Percentiles rank a stretch among this genome's conserved stretches.
Evolutionary conservation across 2,888 invertebrate genomes (phyloP).

Genomic region (Phortica okadai): DNA sequence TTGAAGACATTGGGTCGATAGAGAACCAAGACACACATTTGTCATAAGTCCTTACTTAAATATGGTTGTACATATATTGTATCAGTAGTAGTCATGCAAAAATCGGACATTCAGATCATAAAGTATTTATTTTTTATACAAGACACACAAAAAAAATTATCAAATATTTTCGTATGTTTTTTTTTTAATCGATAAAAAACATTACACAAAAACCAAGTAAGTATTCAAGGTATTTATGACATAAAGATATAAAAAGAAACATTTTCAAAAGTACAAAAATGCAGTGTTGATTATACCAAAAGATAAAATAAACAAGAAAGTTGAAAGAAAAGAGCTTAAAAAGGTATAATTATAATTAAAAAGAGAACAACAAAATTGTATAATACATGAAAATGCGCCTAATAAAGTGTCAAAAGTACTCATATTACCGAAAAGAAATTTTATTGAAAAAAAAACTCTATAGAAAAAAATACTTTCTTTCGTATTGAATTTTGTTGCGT

Average conservation of each 20-base stretch:
- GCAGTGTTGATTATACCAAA: slow-evolving; percentile 9
- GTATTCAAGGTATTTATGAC: neutral
- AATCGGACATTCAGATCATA: slow-evolving; percentile 11
- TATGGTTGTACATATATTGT: neutral
- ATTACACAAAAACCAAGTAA: slow-evolving; percentile 7
- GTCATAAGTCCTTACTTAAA: no score
- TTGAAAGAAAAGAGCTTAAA: neutral
- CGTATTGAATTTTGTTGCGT: slow-evolving; percentile 43
- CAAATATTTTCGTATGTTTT: neutral
- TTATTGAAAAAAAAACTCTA: slow-evolving; percentile 32
- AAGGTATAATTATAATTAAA: neutral
- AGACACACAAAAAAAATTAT: neutral
- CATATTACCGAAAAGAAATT: slow-evolving; percentile 34
- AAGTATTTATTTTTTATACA: neutral
- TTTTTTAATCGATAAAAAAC: neutral
- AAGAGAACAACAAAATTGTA: slow-evolving; percentile 34
- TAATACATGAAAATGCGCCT: slow-evolving; percentile 35
- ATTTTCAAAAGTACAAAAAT: slow-evolving; percentile 14
- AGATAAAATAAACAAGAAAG: slow-evolving; percentile 24
- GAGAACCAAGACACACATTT: no score
- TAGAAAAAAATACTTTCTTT: slow-evolving; percentile 24
- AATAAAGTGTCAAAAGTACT: slow-evolving; percentile 42
- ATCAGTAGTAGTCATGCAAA: neutral
- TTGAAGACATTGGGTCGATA: no score
- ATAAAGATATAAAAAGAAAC: slow-evolving; percentile 4